phyloP scores from a whole-genome alignment of 2,888 invertebrate species.

The Tinea trinotella region DNA sequence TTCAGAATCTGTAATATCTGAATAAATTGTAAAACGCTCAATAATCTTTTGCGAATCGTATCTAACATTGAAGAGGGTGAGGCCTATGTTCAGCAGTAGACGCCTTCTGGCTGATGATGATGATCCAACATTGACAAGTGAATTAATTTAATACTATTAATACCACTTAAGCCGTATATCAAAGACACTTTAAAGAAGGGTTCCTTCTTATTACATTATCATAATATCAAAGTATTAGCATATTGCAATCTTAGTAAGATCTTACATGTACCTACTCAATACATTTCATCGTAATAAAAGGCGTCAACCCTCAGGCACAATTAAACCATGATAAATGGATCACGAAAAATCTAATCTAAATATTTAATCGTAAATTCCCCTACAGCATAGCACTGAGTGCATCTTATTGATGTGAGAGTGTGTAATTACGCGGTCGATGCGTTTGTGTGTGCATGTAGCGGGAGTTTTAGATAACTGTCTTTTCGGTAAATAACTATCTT shows the following conservation, averaged over 20 bases:
- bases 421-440: constrained; percentile 21
- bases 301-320: constrained; percentile 52
- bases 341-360: constrained; percentile 70
- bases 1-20: too few species aligned
- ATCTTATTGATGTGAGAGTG: neutral
- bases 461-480: too few species aligned
- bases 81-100: too few species aligned
- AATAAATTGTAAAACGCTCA: too few species aligned
- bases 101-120: too few species aligned
- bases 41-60: too few species aligned
- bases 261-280: constrained; percentile 33
- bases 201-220: constrained; percentile 13
- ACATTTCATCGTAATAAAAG: constrained; percentile 43
- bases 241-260: constrained; percentile 19
- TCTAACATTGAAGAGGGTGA: too few species aligned
- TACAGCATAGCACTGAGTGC: constrained; percentile 29
- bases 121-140: too few species aligned
- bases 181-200: neutral
- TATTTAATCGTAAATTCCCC: constrained; percentile 70
- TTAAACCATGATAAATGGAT: constrained; percentile 69
- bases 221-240: constrained; percentile 6
- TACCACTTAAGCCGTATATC: neutral
- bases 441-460: constrained; percentile 25
- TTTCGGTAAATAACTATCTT: too few species aligned
- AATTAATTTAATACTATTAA: neutral